Evolutionary conservation across 2,113 vertebrate species (phyloP).

Genomic region (Anguilla japonica): DNA sequence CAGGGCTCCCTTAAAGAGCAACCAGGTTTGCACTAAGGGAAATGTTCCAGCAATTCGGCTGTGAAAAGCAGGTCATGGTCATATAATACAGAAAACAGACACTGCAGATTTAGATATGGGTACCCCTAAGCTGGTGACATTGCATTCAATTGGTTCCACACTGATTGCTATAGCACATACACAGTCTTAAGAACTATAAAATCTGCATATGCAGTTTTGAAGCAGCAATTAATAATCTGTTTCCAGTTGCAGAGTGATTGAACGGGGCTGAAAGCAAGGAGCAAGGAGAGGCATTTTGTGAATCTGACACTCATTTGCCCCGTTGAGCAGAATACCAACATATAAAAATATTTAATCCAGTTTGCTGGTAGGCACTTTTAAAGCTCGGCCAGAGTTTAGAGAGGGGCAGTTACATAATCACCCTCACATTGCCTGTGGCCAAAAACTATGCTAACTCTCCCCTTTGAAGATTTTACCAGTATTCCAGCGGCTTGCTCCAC

Average conservation of each 20-base stretch:
- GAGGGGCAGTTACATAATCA: neutral
- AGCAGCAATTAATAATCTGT: neutral
- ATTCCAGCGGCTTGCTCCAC: neutral
- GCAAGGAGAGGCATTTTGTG: neutral
- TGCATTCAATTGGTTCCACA: neutral
- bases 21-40: no score
- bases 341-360: neutral
- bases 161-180: neutral
- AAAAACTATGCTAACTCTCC: neutral
- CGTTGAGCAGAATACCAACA: neutral
- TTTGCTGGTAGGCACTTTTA: neutral
- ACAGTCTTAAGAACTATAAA: neutral
- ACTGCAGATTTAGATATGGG: neutral
- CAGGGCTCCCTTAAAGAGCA: no score
- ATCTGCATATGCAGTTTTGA: neutral
- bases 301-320: neutral
- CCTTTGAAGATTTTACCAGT: neutral
- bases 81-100: neutral
- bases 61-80: neutral
- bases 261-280: neutral
- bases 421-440: neutral
- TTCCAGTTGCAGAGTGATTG: neutral
- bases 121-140: neutral
- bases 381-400: neutral
- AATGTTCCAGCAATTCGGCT: no score